phyloP scores from a whole-genome alignment of 2,888 invertebrate genomes.

The Drosophila picticornis region DNA sequence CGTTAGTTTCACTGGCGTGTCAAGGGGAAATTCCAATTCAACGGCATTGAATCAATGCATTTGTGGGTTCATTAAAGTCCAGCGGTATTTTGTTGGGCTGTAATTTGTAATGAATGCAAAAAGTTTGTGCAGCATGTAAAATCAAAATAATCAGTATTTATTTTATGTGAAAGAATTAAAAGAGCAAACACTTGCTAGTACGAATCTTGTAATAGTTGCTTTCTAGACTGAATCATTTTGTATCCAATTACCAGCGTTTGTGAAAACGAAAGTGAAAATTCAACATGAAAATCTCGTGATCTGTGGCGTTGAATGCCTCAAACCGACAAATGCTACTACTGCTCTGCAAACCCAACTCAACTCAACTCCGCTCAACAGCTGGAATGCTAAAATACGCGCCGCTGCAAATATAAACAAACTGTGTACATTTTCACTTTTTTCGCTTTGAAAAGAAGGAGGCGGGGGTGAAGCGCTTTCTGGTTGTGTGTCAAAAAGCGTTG shows the following conservation, averaged over 20 bases:
- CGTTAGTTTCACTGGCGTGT: background rate
- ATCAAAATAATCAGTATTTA: background rate
- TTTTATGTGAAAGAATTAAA: background rate
- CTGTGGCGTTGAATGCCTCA: constrained; percentile 26
- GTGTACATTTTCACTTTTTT: constrained; percentile 75
- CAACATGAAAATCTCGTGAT: constrained; percentile 70
- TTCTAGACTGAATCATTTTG: constrained; percentile 9
- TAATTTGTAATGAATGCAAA: too few species aligned
- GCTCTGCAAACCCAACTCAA: constrained; percentile 8
- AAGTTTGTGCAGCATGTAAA: too few species aligned
- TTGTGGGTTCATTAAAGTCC: background rate
- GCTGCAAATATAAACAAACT: constrained; percentile 67
- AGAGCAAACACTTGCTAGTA: background rate
- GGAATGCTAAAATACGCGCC: constrained; percentile 32
- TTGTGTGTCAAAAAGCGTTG: constrained; percentile 45
- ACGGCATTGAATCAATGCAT: background rate
- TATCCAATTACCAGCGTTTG: constrained; percentile 22
- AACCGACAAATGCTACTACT: constrained; percentile 15
- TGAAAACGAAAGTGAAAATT: constrained; percentile 75
- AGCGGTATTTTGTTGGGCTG: background rate
- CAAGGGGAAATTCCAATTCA: background rate
- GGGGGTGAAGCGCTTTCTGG: background rate
- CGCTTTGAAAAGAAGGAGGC: background rate
- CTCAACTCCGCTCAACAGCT: constrained; percentile 14
- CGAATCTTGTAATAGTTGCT: constrained; percentile 9